Percentiles rank a stretch among this genome's conserved stretches.
phyloP scores from a whole-genome alignment of 2,113 vertebrate species.

The Platysternon megacephalum region DNA sequence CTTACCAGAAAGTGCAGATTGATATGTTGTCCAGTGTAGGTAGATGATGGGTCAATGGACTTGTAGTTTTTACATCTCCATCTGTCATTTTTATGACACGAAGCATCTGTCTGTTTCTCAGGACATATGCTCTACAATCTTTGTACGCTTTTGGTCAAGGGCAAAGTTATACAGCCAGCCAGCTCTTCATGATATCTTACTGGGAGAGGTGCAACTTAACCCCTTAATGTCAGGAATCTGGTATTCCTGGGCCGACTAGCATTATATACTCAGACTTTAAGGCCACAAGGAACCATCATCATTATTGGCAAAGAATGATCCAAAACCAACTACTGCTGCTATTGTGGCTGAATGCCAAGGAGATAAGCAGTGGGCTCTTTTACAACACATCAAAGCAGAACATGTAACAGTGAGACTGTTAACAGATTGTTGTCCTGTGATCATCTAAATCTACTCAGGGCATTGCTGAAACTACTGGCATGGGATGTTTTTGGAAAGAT shows the following conservation, averaged over 20 bases:
- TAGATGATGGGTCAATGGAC: neutral
- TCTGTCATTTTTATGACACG: neutral
- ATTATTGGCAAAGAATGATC: neutral
- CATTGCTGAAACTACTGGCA: neutral
- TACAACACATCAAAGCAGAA: too few relatives aligned
- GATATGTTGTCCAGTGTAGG: neutral
- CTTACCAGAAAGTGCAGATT: neutral
- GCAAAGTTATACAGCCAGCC: neutral
- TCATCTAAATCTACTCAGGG: neutral
- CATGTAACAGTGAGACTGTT: neutral
- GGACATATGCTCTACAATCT: neutral
- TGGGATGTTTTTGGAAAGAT: neutral
- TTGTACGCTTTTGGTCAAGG: neutral
- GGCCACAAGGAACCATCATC: neutral
- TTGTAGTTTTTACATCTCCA: neutral
- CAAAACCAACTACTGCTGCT: neutral
- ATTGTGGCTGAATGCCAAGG: neutral
- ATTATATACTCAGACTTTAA: neutral
- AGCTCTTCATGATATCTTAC: neutral
- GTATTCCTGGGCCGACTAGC: neutral
- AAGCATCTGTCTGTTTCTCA: neutral
- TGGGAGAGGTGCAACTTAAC: neutral
- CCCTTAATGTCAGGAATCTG: too few relatives aligned
- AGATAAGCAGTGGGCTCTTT: neutral
- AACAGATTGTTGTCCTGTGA: neutral